phyloP scores from a whole-genome alignment of 2,797 vertebrate genomes.

The Staurois parvus region DNA sequence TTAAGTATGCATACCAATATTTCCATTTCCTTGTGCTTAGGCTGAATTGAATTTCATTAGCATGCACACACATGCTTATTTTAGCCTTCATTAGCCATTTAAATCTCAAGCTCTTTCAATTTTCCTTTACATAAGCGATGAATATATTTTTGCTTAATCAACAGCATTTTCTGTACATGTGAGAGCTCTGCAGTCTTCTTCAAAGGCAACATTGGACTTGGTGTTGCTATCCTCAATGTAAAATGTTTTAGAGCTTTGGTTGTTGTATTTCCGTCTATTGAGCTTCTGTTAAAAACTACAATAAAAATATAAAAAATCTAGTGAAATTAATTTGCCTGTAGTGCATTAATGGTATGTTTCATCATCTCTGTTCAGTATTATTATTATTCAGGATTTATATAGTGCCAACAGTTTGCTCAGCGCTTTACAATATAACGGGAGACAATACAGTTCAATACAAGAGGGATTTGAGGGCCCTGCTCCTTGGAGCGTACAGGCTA shows the following conservation, averaged over 20 bases:
- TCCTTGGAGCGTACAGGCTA: no score
- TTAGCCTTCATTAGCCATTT: slow-evolving; percentile 49
- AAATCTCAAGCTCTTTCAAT: slow-evolving; percentile 36
- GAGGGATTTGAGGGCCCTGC: no score
- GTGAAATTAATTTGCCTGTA: not conserved
- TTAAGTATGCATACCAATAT: slow-evolving; percentile 15
- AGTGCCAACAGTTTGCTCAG: no score
- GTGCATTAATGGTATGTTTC: not conserved
- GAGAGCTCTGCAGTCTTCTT: slow-evolving; percentile 18
- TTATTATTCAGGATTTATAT: no score
- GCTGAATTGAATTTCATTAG: slow-evolving; percentile 29
- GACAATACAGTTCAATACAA: no score
- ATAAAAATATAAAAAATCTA: not conserved
- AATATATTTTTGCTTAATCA: slow-evolving; percentile 36
- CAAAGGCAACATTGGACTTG: not conserved
- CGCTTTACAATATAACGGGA: no score
- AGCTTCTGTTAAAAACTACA: not conserved
- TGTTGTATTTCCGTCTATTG: not conserved
- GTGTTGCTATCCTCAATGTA: not conserved
- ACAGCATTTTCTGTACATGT: slow-evolving; percentile 20
- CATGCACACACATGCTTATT: slow-evolving; percentile 34
- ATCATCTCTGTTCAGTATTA: not conserved
- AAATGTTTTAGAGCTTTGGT: not conserved
- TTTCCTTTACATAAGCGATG: slow-evolving; percentile 27
- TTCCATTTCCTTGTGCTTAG: not conserved